phyloP scores from a whole-genome alignment of 1,140 invertebrate genomes.

The Delia radicum region DNA sequence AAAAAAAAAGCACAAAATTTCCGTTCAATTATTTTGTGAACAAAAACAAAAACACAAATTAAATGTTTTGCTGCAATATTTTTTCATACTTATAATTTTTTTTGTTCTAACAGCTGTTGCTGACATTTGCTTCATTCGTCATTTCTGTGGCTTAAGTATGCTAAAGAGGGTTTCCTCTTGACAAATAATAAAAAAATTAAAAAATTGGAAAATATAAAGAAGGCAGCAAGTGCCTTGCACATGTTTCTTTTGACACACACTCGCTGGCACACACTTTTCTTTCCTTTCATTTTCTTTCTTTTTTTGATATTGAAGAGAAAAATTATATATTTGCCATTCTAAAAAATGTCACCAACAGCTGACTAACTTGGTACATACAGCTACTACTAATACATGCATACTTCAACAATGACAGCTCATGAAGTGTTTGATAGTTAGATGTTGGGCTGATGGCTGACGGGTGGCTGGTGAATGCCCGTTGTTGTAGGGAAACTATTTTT shows the following conservation, averaged over 20 bases:
- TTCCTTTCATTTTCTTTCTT: background rate
- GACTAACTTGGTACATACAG: conserved; percentile 11
- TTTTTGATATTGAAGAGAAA: conserved; percentile 1
- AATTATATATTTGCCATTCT: conserved; percentile 16
- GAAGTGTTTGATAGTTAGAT: background rate
- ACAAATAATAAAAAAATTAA: background rate
- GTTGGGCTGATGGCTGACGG: background rate
- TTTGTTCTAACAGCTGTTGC: conserved; percentile 20
- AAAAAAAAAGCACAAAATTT: background rate
- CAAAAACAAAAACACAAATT: background rate
- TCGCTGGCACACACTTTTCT: background rate
- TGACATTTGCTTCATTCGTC: conserved; percentile 31
- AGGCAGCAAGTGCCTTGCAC: conserved; percentile 17
- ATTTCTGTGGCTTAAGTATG: conserved; percentile 22
- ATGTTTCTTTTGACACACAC: background rate
- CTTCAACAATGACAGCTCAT: conserved; percentile 8
- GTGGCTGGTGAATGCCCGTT: no score
- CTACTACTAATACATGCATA: background rate
- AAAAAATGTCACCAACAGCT: conserved; percentile 31
- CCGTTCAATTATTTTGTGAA: background rate
- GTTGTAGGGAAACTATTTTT: background rate
- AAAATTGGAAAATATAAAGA: no score
- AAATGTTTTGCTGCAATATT: background rate
- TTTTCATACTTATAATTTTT: background rate
- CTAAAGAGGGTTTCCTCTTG: conserved; percentile 6